Evolutionary conservation across 2,113 vertebrate species (phyloP).

Genomic region (Anguilla rostrata): DNA sequence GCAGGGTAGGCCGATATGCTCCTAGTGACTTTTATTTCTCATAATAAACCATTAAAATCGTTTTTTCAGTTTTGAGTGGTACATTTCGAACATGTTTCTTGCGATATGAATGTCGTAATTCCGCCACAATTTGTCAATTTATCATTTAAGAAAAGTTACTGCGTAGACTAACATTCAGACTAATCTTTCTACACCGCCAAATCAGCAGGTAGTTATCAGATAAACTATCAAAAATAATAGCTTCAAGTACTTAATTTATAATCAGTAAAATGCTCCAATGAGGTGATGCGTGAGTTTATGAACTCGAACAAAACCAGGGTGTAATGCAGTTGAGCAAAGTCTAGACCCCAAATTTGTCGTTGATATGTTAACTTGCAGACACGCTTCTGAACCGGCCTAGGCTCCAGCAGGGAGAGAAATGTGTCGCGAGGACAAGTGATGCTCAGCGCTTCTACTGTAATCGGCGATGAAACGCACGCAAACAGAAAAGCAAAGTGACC

Average conservation of each 20-base stretch:
- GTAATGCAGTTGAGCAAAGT: not conserved
- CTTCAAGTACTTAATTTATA: not conserved
- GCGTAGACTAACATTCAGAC: not conserved
- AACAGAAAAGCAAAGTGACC: not conserved
- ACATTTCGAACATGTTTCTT: not conserved
- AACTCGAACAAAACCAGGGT: not conserved
- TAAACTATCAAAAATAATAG: not conserved
- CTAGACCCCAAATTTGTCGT: not conserved
- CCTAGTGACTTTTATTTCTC: not conserved
- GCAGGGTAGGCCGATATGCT: not conserved
- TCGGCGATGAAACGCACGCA: not conserved
- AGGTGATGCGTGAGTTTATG: not conserved
- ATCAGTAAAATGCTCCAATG: not conserved
- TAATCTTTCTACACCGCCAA: not conserved
- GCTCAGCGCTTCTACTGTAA: conserved; percentile 1
- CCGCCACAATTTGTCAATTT: no score
- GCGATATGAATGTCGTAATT: not conserved
- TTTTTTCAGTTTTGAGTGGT: not conserved
- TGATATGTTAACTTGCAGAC: not conserved
- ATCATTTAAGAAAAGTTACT: not conserved
- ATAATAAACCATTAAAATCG: not conserved
- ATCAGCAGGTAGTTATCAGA: not conserved
- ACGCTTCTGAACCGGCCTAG: not conserved
- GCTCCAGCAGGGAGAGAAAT: conserved; percentile 1
- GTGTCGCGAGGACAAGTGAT: not conserved